Evolutionary conservation across 2,113 vertebrate species (phyloP).

Genomic region (Pseudolaguvia tuberculata): DNA sequence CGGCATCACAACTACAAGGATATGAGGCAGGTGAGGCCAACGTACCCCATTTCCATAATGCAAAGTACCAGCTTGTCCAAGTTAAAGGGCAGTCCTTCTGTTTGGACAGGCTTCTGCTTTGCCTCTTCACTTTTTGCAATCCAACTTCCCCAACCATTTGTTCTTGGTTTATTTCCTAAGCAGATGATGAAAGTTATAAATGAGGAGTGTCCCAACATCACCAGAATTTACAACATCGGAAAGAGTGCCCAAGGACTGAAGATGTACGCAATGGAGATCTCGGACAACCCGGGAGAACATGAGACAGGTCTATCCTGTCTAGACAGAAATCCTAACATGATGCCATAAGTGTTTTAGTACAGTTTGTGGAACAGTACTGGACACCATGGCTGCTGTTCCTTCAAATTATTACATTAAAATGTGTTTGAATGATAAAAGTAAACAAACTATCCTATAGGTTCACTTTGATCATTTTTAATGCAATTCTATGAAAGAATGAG

Average conservation of each 20-base stretch:
- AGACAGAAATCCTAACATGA: too few relatives aligned
- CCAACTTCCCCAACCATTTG: background rate
- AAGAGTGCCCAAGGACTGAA: constrained; percentile 85
- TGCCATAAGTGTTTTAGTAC: background rate
- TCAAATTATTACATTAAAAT: background rate
- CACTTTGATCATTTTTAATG: background rate
- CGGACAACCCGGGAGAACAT: constrained; percentile 87
- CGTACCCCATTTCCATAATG: constrained; percentile 11
- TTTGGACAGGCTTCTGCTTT: constrained; percentile 15
- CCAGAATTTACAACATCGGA: constrained; percentile 89
- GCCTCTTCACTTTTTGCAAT: constrained; percentile 7
- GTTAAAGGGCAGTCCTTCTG: constrained; percentile 13
- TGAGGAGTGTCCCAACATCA: constrained; percentile 90
- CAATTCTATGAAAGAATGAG: too few relatives aligned
- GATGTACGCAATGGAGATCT: constrained; percentile 90
- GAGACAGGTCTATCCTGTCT: constrained; percentile 73
- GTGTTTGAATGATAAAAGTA: background rate
- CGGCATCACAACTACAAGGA: constrained; percentile 92
- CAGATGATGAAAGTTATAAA: constrained; percentile 94
- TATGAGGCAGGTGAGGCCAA: constrained; percentile 81
- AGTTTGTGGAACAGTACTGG: background rate
- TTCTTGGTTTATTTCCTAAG: background rate
- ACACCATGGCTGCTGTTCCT: background rate
- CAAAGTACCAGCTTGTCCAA: background rate
- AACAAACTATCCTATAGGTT: background rate